Base-by-base conservation (phyloP, 2,113 vertebrate genomes). In the Sisor rabdophorus region DNA sequence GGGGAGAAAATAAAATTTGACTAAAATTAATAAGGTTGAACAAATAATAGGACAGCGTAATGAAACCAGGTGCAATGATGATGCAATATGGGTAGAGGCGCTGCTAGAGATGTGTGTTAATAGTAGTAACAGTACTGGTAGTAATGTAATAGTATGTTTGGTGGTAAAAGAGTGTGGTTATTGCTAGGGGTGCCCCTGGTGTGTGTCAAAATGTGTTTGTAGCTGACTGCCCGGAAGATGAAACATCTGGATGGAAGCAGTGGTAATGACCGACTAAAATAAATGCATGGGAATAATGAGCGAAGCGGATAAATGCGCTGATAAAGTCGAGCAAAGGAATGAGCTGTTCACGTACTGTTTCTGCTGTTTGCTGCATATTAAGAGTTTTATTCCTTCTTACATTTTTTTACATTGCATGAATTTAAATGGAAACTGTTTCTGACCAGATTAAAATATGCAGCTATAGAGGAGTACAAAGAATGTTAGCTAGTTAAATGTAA, bases 251-350 rank as follows among this genome's bases (percentile, higher is more conserved):
- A 68, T 68, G 63, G 63, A 67, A 67, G 15, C 63, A 22, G 7
- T 50, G 0, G 6, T 68, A 28, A 68, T 68, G 65, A 10, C 24
- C 44, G 59, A 61, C 75, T 80, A 73, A 71, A 80, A 68, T 63
- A 74, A 63, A 61, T 24, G 6, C 30, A 16, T 15, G 12, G 19
- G 24, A 16, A 22, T 32, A 44, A 63, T 17, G 24, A n/a, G 30
- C 56, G 52, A 6, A 11, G 10, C 20, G 54, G 50, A 44, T 30
- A 11, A 30, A 64, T n/a, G 60, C 36, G 60, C 60, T 63, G 60
- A 60, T 61, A 28, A 64, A 20, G 32, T 16, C 1, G 19, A 36
- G n/a, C 61, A 11, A 32, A 40, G 19, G 19, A 13, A 40, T 32
- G 59, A 32, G 59, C 10, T 2, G 0, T 61, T 32, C 26, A 17